Conservation (phyloP, 1,140 invertebrate genomes). For the Fopius arisanus region DNA sequence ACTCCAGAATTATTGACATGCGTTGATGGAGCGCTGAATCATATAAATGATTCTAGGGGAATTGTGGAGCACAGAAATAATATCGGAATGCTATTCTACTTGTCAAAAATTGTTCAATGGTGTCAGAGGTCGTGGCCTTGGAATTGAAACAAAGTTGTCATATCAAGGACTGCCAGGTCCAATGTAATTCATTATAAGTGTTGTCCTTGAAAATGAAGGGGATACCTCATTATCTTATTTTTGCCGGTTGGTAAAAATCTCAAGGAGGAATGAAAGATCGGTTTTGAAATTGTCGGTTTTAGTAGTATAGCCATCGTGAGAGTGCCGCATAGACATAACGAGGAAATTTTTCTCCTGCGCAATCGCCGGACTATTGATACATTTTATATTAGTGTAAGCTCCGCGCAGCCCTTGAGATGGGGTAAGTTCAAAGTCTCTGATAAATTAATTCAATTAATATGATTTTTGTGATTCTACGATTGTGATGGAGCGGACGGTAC, state of each 20-base stretch:
- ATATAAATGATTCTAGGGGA: too few relatives aligned
- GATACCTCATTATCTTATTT: background rate
- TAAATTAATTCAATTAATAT: constrained; percentile 31
- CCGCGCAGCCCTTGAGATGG: constrained; percentile 53
- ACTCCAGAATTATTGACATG: too few relatives aligned
- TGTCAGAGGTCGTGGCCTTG: too few relatives aligned
- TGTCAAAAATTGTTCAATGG: too few relatives aligned
- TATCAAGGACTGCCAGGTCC: background rate
- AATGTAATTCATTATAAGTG: background rate
- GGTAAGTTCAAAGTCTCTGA: constrained; percentile 51
- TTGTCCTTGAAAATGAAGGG: background rate
- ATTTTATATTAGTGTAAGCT: constrained; percentile 38
- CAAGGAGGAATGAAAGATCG: too few relatives aligned
- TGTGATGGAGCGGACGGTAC: background rate
- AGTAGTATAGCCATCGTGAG: background rate
- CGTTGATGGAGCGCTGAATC: too few relatives aligned
- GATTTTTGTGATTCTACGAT: constrained; percentile 1
- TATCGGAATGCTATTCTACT: too few relatives aligned
- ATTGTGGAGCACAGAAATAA: too few relatives aligned
- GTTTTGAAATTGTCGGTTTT: too few relatives aligned
- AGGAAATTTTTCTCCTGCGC: constrained; percentile 36
- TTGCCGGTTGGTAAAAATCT: background rate
- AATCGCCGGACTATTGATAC: constrained; percentile 54
- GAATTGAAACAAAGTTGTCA: background rate
- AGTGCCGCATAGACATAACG: background rate